Evolutionary conservation across 2,797 vertebrate species (phyloP), one percentile per base, ranked within the genome.

Genomic region (Tapirus indicus): DNA sequence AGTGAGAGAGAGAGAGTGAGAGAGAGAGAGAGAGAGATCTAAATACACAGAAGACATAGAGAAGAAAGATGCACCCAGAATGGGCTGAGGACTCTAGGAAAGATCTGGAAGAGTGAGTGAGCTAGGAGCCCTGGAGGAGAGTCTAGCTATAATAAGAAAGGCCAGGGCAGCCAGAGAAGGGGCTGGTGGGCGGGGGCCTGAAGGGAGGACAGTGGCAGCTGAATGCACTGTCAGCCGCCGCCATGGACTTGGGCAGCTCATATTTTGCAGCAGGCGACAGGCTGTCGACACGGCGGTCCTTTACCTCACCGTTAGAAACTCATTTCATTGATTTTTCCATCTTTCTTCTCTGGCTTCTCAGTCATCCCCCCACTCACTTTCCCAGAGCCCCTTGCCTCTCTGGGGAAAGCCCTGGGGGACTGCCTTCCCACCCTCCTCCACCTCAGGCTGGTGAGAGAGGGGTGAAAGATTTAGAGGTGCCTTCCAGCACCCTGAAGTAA

Each of bases 241-340:
- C 97, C 96, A 94, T 91, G 88, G 97, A 95, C 98, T 97, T 96
- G 86, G 96, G 98, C 98, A 98, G 98, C 98, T 98, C 98, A 98
- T 98, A 98, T 98, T 98, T 98, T 97, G 97, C 96, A 91, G 97
- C 75, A 97, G 92, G 97, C 97, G 98, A 98, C 98, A 98, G 97
- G 97, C 97, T 98, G 98, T 98, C 98, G 98, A 98, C 98, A 98
- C 97, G 0, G 98, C 97, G 93, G 96, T 98, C 98, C 98, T 98
- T 98, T 98, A 97, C 98, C 97, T 98, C 98, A 98, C 98, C 94
- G 98, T 98, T 98, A 98, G 98, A 98, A 98, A 98, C 98, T 98
- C 97, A 98, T 98, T 98, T 98, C 98, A 98, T 98, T 98, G 98
- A 98, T 98, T 98, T 98, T 98, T 97, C 98, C 98, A 98, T 98